Evolutionary conservation across 2,888 invertebrate genomes (phyloP), one percentile per base, ranked within the genome.

Genomic region (Plagodis dolabraria): DNA sequence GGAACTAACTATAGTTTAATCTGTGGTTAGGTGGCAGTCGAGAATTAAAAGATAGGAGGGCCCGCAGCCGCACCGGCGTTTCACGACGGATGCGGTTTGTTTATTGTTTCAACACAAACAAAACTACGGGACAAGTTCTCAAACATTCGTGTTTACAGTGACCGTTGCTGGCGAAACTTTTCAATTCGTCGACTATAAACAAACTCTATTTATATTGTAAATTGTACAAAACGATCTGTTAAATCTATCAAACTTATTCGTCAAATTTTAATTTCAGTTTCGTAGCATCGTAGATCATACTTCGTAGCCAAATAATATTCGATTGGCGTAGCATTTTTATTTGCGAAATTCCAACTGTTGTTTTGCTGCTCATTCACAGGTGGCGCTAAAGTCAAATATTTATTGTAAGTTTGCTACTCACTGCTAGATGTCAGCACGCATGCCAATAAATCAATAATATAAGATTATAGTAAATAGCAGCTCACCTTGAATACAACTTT

Each of bases 71-170:
- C 67, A 68, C 69, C 69, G 70, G 66, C 64, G 65, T 71, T 65
- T 58, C 10, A 44, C 55, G 64, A 69, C 77, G 76, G 80, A 82
- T 80, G 77, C 68, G 61, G 68, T 64, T 72, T 76, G 75, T 79
- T 80, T 82, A 75, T 72, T 72, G 66, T 75, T 74, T 63, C 52
- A 45, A 56, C 40, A 48, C 38, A 59, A 62, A 58, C 57, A 58
- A 60, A 59, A 62, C 55, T 52, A 54, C 50, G 53, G 47, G 49
- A 59, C 56, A 52, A 57, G 50, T 57, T 68, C 62, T 33, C 46
- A 46, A 57, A 60, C 36, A 36, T 36, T 36, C 7, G 36, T 36
- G 5, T 36, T 36, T 36, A 35, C 35, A 22, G 22, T 22, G 22
- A 22, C 22, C 22, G 22, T 4, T n/a, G n/a, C n/a, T n/a, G n/a